These are phyloP conservation scores for Drosophila auraria DNA, from an alignment of 1,140 invertebrate genomes.

Conservation along the genomic window DNA sequence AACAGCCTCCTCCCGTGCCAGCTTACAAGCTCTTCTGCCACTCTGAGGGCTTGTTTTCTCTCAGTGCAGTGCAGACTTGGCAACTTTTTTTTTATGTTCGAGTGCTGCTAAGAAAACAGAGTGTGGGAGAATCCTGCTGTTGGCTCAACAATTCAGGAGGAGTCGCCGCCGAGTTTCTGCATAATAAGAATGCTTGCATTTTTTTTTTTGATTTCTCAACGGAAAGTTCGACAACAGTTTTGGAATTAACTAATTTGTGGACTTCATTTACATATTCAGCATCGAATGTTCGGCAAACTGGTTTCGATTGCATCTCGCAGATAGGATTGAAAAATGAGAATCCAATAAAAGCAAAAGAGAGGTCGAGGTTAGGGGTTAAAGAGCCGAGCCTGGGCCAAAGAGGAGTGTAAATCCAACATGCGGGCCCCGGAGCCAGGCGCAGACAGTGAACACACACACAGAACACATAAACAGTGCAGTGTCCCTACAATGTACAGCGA, in stretches of 20 bases:
- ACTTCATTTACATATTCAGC: constrained; percentile 42
- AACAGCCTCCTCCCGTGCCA: constrained; percentile 28
- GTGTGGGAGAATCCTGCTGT: constrained; percentile 38
- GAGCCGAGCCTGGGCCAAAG: constrained; percentile 26
- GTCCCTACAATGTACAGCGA: constrained; percentile 64
- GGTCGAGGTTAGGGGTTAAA: constrained; percentile 38
- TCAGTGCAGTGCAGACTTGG: constrained; percentile 50
- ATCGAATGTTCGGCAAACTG: constrained; percentile 45
- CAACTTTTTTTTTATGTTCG: constrained; percentile 31
- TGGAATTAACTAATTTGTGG: constrained; percentile 67
- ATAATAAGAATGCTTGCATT: constrained; percentile 32
- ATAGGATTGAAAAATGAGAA: constrained; percentile 70
- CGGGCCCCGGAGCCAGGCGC: constrained; percentile 62
- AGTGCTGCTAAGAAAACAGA: constrained; percentile 12
- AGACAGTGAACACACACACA: constrained; percentile 47
- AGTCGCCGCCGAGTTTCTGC: constrained; percentile 7
- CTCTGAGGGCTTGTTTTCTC: constrained; percentile 30
- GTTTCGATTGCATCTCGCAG: constrained; percentile 60
- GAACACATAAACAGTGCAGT: constrained; percentile 57
- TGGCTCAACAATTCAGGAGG: constrained; percentile 57
- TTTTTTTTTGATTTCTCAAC: constrained; percentile 9
- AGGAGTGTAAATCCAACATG: constrained; percentile 43
- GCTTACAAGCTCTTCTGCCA: neutral
- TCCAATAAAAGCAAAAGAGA: constrained; percentile 52
- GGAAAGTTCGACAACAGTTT: constrained; percentile 8